phyloP scores from a whole-genome alignment of 2,888 invertebrate species.

The Hyppa rectilinea region DNA sequence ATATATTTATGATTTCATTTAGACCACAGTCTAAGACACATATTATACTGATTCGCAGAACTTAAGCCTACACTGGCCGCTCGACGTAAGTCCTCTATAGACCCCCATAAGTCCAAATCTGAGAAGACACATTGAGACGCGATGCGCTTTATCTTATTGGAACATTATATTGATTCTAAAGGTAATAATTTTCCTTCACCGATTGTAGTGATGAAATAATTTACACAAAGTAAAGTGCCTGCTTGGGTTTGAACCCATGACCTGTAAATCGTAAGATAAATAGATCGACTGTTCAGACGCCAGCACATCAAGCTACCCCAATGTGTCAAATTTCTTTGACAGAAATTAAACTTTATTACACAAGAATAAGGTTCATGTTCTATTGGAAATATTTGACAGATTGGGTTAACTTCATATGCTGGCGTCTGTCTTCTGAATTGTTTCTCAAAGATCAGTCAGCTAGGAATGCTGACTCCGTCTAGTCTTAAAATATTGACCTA shows the following conservation, averaged over 20 bases:
- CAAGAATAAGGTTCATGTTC: no score
- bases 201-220: not conserved
- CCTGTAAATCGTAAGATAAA: not conserved
- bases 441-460: no score
- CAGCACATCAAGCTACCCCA: no score
- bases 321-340: no score
- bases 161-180: not conserved
- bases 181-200: not conserved
- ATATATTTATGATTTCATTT: conserved; percentile 18
- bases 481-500: not conserved
- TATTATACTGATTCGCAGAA: conserved; percentile 56
- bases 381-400: no score
- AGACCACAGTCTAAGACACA: conserved; percentile 44
- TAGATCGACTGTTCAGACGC: no score
- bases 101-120: conserved; percentile 32
- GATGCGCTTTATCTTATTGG: conserved; percentile 18
- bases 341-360: no score
- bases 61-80: conserved; percentile 43
- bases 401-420: no score
- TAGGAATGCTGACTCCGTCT: not conserved
- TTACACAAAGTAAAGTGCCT: no score
- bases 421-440: no score
- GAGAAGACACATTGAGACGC: conserved; percentile 19
- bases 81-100: conserved; percentile 34
- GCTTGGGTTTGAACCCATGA: no score